Base-by-base conservation (phyloP, 2,888 invertebrate genomes). In the Blomia tropicalis region DNA sequence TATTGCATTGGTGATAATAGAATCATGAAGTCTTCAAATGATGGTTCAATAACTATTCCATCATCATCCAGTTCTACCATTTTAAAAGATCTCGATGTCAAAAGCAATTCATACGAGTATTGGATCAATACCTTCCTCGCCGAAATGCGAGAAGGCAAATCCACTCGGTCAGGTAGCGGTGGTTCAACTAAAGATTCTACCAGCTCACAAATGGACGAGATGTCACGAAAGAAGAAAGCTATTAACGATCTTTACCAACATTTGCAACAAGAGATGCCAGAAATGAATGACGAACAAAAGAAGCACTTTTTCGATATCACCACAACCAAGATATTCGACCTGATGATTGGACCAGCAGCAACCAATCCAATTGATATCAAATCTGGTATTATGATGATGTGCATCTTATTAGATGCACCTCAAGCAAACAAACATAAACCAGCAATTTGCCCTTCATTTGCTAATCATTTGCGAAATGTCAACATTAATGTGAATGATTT, bases 251-350 rank as follows among this genome's bases (percentile, higher is more conserved):
- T 95, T 27, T 86, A 87, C 70, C 82, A 86, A 66, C 93, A 87
- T 77, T 88, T 74, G 5, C 65, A 65, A 17, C 69, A 89, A 5
- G 91, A 91, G 71, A 74, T 91, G 58, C 81, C 88, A 4, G 91
- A 90, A 75, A 86, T 88, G 69, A 84, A 88, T 1, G 83, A 84
- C 64, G 93, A 93, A 72, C 92, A 92, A 71, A 81, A 91, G 67
- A 84, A 85, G 27, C 79, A 82, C 65, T 93, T 95, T 73, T 83
- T 93, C 74, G 93, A 95, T 73, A 88, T 89, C 68, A 90, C 93
- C 72, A 92, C 92, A 73, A 87, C 89, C 71, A 87, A 90, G 71
- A 92, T 95, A 68, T 89, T 88, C 73, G 89, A 91, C 73, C 90
- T 95, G 92, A 89, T 93, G 2, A 87, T 88, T 17, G 87, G 89